Evolutionary conservation across 2,797 vertebrate species (phyloP).

Genomic region (Diglossa cyanea): DNA sequence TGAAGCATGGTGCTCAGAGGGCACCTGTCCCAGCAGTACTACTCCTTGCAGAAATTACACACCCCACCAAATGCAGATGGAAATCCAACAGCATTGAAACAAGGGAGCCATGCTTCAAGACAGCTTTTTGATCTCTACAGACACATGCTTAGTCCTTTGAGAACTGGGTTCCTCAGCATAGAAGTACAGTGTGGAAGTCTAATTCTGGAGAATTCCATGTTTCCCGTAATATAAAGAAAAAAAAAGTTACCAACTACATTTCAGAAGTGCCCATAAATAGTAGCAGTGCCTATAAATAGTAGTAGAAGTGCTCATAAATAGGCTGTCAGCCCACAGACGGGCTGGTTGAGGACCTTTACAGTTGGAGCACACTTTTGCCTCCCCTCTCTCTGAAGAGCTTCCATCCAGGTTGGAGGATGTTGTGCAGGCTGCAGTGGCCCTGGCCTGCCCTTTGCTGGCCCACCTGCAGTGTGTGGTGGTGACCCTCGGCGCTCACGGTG

Average conservation of each 20-base stretch:
- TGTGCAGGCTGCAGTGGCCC: conserved; percentile 71
- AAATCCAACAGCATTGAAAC: not conserved
- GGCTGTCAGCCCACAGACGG: not conserved
- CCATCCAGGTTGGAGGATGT: conserved; percentile 76
- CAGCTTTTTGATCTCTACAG: not conserved
- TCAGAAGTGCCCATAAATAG: not conserved
- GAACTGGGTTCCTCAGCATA: not conserved
- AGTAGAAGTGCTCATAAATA: not conserved
- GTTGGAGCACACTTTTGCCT: not conserved
- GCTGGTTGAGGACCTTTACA: not conserved
- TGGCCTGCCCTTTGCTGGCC: conserved; percentile 86
- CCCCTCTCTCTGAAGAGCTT: conserved; percentile 63
- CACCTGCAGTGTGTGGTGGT: conserved; percentile 85
- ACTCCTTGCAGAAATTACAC: not conserved
- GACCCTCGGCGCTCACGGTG: conserved; percentile 81
- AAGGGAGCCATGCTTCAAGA: not conserved
- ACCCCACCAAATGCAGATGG: not conserved
- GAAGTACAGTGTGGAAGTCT: not conserved
- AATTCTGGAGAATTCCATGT: not conserved
- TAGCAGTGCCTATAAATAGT: not conserved
- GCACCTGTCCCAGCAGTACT: not conserved
- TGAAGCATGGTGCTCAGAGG: not conserved
- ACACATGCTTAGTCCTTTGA: not conserved
- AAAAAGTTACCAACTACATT: accelerated
- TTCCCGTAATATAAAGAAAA: not conserved